Evolutionary conservation across 2,888 invertebrate species (phyloP).

Genomic region (Hyles lineata): DNA sequence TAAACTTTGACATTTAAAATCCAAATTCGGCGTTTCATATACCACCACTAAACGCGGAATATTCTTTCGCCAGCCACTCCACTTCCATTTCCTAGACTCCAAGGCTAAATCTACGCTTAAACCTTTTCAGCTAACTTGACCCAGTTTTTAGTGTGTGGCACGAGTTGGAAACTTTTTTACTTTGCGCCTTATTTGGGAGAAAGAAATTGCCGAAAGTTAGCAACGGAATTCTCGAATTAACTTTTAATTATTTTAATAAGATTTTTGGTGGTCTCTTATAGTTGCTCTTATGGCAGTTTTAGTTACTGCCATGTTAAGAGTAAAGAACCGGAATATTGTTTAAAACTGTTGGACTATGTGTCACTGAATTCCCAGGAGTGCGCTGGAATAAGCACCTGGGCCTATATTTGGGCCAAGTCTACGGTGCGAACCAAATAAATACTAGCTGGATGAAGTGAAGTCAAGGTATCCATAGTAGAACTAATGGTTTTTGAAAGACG

Average conservation of each 20-base stretch:
- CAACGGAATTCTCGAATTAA: neutral
- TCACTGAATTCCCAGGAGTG: too few species aligned
- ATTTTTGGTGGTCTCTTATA: neutral
- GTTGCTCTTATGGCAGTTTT: too few species aligned
- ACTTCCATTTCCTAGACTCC: slow-evolving; percentile 72
- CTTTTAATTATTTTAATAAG: neutral
- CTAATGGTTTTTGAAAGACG: too few species aligned
- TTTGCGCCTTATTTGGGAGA: neutral
- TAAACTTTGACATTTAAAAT: slow-evolving; percentile 36
- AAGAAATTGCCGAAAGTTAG: neutral
- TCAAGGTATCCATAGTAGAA: too few species aligned
- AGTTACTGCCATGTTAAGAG: too few species aligned
- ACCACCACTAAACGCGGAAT: slow-evolving; percentile 51
- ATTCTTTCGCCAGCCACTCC: slow-evolving; percentile 64
- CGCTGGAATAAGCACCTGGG: too few species aligned
- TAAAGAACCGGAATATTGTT: too few species aligned
- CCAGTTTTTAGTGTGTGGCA: slow-evolving; percentile 54
- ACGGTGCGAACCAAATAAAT: too few species aligned
- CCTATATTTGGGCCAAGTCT: too few species aligned
- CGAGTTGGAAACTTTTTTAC: slow-evolving; percentile 38
- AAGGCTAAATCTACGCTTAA: slow-evolving; percentile 77
- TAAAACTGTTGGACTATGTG: too few species aligned
- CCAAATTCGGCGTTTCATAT: slow-evolving; percentile 34
- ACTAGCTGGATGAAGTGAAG: too few species aligned
- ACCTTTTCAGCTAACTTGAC: slow-evolving; percentile 78